phyloP scores from a whole-genome alignment of 2,888 invertebrate genomes.

The Chalcosyrphus nemorum region DNA sequence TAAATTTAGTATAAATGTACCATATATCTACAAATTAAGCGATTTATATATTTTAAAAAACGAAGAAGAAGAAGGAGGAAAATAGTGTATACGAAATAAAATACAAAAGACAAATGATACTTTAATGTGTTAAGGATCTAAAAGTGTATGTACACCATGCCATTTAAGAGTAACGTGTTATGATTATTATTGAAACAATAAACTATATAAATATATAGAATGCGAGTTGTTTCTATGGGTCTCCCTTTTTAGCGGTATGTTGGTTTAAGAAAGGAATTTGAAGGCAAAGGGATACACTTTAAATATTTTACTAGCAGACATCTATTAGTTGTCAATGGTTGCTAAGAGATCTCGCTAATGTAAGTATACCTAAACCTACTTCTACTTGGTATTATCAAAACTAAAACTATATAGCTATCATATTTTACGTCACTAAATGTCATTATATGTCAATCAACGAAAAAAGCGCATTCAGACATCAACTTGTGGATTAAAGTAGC shows the following conservation, averaged over 20 bases:
- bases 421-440: too few relatives aligned
- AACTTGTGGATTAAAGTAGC: too few relatives aligned
- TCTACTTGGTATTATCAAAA: too few relatives aligned
- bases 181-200: conserved; percentile 67
- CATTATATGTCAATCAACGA: too few relatives aligned
- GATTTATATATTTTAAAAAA: conserved; percentile 57
- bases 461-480: too few relatives aligned
- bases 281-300: too few relatives aligned
- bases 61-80: neutral
- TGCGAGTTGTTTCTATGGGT: neutral
- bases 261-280: too few relatives aligned
- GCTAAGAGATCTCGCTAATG: too few relatives aligned
- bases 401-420: too few relatives aligned
- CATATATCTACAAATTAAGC: conserved; percentile 37
- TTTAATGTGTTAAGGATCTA: conserved; percentile 29
- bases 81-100: conserved; percentile 41
- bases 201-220: conserved; percentile 55
- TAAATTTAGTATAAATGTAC: conserved; percentile 58
- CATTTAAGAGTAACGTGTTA: conserved; percentile 60
- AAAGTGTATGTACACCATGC: conserved; percentile 26
- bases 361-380: too few relatives aligned
- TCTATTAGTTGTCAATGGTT: too few relatives aligned
- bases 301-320: too few relatives aligned
- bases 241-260: neutral
- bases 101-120: conserved; percentile 39